These are phyloP conservation scores for Antheraea assamensis DNA, from an alignment of 2,888 invertebrate genomes.

Conservation along the genomic window DNA sequence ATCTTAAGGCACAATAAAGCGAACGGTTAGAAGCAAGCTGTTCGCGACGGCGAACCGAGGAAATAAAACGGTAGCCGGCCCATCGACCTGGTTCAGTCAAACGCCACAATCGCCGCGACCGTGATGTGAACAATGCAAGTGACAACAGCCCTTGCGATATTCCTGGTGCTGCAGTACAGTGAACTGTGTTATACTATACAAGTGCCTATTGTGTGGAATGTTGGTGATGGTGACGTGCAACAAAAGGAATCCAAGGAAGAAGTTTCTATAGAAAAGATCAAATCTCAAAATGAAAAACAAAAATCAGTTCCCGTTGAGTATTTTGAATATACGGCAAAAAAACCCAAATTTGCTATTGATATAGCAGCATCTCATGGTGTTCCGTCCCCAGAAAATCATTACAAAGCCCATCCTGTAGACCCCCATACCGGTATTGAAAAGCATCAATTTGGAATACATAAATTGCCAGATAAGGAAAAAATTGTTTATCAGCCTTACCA, in stretches of 20 bases:
- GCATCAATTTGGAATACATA: slow-evolving; percentile 62
- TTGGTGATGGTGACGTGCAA: slow-evolving; percentile 63
- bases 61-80: slow-evolving; percentile 71
- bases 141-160: slow-evolving; percentile 47
- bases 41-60: slow-evolving; percentile 74
- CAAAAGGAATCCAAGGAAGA: slow-evolving; percentile 36
- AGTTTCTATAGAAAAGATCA: slow-evolving; percentile 43
- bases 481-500: slow-evolving; percentile 54
- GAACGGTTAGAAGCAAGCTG: slow-evolving; percentile 69
- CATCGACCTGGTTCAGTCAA: slow-evolving; percentile 71
- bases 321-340: slow-evolving; percentile 68
- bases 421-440: slow-evolving; percentile 56
- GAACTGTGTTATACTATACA: slow-evolving; percentile 63
- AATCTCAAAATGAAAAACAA: slow-evolving; percentile 33
- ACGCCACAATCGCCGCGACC: slow-evolving; percentile 60
- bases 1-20: slow-evolving; percentile 59
- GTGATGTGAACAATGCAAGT: slow-evolving; percentile 76
- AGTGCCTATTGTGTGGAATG: slow-evolving; percentile 65
- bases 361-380: slow-evolving; percentile 69
- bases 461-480: slow-evolving; percentile 50
- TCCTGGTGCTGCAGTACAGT: slow-evolving; percentile 62
- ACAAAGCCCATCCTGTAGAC: slow-evolving; percentile 58
- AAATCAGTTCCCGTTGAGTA: slow-evolving; percentile 59
- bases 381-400: slow-evolving; percentile 61
- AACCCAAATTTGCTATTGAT: slow-evolving; percentile 69